Percentiles rank a stretch among this genome's conserved stretches.
These are phyloP conservation scores for Harpagifer antarcticus DNA, from an alignment of 2,797 vertebrate genomes.

Conservation along the genomic window DNA sequence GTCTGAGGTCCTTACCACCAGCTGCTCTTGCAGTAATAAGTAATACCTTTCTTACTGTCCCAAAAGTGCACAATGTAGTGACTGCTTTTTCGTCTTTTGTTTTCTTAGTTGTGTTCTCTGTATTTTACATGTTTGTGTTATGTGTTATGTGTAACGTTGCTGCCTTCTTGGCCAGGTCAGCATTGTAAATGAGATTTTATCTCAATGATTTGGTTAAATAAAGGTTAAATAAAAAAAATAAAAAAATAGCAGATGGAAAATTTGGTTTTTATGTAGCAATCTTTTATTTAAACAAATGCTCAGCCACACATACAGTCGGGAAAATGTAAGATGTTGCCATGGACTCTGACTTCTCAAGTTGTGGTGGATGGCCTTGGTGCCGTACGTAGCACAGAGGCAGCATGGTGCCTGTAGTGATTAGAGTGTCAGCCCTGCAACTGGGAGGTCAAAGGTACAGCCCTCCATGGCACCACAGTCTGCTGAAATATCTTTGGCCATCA, in stretches of 20 bases:
- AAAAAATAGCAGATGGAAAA: conserved; percentile 50
- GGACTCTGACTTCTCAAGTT: not conserved
- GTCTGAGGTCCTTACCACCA: too few relatives aligned
- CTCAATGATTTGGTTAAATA: too few relatives aligned
- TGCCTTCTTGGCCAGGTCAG: too few relatives aligned
- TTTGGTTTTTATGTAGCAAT: conserved; percentile 36
- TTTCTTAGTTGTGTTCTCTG: too few relatives aligned
- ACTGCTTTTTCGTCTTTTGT: too few relatives aligned
- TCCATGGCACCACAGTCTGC: conserved; percentile 5
- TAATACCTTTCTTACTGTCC: too few relatives aligned
- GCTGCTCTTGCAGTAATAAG: too few relatives aligned
- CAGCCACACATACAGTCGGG: not conserved
- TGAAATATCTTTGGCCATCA: conserved; percentile 20
- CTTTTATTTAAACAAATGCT: conserved; percentile 28
- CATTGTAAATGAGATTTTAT: too few relatives aligned
- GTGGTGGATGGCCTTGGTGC: conserved; percentile 3
- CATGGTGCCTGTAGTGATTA: conserved; percentile 27
- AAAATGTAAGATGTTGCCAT: conserved; percentile 1
- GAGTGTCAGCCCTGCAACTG: conserved; percentile 28
- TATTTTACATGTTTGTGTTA: too few relatives aligned
- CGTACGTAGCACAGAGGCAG: conserved; percentile 14
- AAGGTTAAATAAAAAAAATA: too few relatives aligned
- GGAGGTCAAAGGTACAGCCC: conserved; percentile 27
- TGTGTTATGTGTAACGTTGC: too few relatives aligned
- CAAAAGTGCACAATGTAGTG: too few relatives aligned